Percentiles rank a stretch among this genome's conserved stretches.
Conservation (phyloP, 2,113 vertebrate species). For the Tychaedon coryphoeus region DNA sequence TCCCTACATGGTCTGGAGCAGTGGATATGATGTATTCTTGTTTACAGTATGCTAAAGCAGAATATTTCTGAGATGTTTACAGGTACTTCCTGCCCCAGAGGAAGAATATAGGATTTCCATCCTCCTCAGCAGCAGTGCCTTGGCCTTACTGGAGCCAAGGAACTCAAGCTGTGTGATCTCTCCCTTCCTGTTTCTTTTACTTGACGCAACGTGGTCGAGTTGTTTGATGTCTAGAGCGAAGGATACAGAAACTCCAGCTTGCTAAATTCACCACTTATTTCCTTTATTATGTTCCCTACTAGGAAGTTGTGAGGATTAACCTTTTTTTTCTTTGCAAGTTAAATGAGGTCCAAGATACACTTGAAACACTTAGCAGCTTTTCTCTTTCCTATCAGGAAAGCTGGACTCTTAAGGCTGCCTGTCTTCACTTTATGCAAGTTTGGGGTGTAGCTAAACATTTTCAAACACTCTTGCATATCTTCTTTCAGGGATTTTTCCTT, state of each 20-base stretch:
- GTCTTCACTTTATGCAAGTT: not conserved
- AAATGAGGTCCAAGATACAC: not conserved
- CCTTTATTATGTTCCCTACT: slow-evolving; percentile 57
- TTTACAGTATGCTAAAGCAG: slow-evolving; percentile 59
- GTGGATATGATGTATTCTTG: slow-evolving; percentile 63
- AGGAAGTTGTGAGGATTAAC: slow-evolving; percentile 4
- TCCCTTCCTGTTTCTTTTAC: slow-evolving; percentile 78
- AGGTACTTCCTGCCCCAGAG: slow-evolving; percentile 75
- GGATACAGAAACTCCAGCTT: slow-evolving; percentile 58
- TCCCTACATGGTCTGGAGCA: slow-evolving; percentile 46
- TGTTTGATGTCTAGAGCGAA: slow-evolving; percentile 75
- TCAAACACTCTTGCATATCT: not conserved
- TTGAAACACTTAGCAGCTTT: not conserved
- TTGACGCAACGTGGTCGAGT: slow-evolving; percentile 59
- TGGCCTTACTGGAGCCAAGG: slow-evolving; percentile 66
- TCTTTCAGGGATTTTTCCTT: not conserved
- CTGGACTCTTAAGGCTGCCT: not conserved
- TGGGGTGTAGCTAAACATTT: not conserved
- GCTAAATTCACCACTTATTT: slow-evolving; percentile 69
- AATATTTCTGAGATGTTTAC: slow-evolving; percentile 68
- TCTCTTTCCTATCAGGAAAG: not conserved
- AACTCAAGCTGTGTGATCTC: slow-evolving; percentile 69
- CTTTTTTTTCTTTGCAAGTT: not conserved
- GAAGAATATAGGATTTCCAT: slow-evolving; percentile 74
- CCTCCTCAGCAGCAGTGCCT: slow-evolving; percentile 56